A percentile compares a stretch with the other conserved stretches of the same genome.
Conservation (phyloP, 1,140 invertebrate species). For the Papilio aristodemus region DNA sequence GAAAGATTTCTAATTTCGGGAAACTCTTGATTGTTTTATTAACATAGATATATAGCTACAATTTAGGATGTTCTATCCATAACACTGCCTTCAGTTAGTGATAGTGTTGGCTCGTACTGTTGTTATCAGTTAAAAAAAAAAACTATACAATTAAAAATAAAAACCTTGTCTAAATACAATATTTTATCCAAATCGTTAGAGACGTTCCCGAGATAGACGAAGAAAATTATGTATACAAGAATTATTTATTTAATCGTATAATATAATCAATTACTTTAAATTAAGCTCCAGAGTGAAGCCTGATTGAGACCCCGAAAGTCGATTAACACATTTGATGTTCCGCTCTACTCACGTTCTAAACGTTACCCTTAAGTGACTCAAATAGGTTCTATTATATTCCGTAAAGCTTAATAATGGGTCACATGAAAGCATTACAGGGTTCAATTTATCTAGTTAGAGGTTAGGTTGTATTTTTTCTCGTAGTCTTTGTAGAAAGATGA, state of each 20-base stretch:
- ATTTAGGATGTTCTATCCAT: too few relatives aligned
- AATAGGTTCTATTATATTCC: constrained; percentile 12
- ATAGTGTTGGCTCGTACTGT: too few relatives aligned
- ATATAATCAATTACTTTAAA: background rate
- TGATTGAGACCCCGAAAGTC: background rate
- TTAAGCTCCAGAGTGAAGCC: background rate
- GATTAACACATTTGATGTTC: background rate
- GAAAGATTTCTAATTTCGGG: background rate
- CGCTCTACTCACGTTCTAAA: background rate
- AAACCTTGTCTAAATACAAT: too few relatives aligned
- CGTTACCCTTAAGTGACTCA: background rate
- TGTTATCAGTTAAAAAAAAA: too few relatives aligned
- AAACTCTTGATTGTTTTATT: too few relatives aligned
- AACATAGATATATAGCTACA: too few relatives aligned
- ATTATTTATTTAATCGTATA: too few relatives aligned
- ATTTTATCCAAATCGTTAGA: too few relatives aligned
- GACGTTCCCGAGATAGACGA: too few relatives aligned
- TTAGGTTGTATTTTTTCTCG: background rate
- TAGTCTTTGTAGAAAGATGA: background rate
- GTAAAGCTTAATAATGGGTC: background rate
- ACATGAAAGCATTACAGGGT: background rate
- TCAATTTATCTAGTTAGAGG: background rate
- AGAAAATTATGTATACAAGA: too few relatives aligned
- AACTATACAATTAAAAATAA: too few relatives aligned
- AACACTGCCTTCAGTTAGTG: too few relatives aligned